These are phyloP conservation scores for Masticophis lateralis DNA, from an alignment of 2,797 vertebrate species.

Conservation along the genomic window DNA sequence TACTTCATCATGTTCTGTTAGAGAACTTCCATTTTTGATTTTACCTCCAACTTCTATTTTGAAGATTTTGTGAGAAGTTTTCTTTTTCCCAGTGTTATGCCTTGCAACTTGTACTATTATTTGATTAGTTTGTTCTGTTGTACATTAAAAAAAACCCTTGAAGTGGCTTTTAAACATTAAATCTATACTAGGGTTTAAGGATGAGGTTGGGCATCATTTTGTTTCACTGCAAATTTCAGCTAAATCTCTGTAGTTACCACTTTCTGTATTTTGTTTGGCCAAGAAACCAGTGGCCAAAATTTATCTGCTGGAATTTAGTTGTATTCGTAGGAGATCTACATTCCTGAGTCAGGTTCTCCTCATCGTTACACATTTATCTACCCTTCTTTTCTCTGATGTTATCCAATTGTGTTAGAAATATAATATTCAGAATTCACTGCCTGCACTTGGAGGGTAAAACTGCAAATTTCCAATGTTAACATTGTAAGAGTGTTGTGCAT, in stretches of 20 bases:
- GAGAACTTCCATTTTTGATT: conserved; percentile 32
- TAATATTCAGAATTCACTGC: not conserved
- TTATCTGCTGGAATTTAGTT: not conserved
- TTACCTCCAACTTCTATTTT: conserved; percentile 34
- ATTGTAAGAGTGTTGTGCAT: not conserved
- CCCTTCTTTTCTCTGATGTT: not conserved
- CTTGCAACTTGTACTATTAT: not conserved
- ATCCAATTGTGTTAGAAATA: not conserved
- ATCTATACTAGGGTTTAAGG: not conserved
- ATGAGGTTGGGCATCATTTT: not conserved
- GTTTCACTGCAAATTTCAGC: not conserved
- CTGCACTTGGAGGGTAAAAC: not conserved
- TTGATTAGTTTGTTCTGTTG: conserved; percentile 19
- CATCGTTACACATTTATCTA: not conserved
- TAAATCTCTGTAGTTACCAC: not conserved
- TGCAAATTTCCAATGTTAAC: not conserved
- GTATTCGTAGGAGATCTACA: not conserved
- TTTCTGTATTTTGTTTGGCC: conserved; percentile 2
- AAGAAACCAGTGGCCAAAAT: not conserved
- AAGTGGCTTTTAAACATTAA: conserved; percentile 12
- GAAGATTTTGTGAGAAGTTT: conserved; percentile 2
- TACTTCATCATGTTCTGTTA: not conserved
- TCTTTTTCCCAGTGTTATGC: conserved; percentile 27
- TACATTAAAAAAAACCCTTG: conserved; percentile 6
- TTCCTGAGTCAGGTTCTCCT: not conserved